Base-by-base conservation (phyloP, 2,888 invertebrate species). In the Nemurella pictetii region DNA sequence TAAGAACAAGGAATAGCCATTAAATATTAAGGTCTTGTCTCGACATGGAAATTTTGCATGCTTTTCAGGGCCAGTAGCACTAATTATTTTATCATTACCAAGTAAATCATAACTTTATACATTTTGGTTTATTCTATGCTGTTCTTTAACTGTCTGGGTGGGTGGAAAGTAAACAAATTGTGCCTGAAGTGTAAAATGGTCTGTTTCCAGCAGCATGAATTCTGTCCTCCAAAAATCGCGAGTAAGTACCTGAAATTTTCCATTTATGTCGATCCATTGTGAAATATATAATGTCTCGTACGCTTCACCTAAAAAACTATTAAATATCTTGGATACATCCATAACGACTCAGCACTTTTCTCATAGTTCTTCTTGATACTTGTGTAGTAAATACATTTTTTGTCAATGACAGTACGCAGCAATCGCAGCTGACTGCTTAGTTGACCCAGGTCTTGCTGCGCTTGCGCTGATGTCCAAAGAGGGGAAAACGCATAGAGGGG, bases 261-360 rank as follows among this genome's bases (percentile, higher is more conserved):
- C 55, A 55, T 55, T 20, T 12, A 55, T 20, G 55, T 55, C 55
- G 55, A 55, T 55, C 55, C 55, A 55, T 55, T 55, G 55, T 55
- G 55, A 55, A 55, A 55, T 55, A 20, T 55, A 55, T 55, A 12
- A 20, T 2, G 55, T 55, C 20, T 55, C 55, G 20, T 55, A 55
- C 55, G 55, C 55, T 20, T 55, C 55, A 20, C 55, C 55, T 55
- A 55, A 55, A 55, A 90, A 92, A 90, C 75, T 75, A 75, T 75
- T 75, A 25, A 75, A 20, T 75, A 75, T 75, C 75, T 75, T 75
- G 9, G 28, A 27, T 27, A 75, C 75, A 28, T 75, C 75, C 75
- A 75, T 75, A 75, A 55, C 55, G 55, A 55, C 55, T 55, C 55
- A 55, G 55, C 55, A 55, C 55, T 55, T 55, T 55, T 55, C 9